Evolutionary conservation across 92 coral and sea anemone genomes (phyloP), one percentile per base, ranked within the genome.

Genomic region (Heliopora coerulea): DNA sequence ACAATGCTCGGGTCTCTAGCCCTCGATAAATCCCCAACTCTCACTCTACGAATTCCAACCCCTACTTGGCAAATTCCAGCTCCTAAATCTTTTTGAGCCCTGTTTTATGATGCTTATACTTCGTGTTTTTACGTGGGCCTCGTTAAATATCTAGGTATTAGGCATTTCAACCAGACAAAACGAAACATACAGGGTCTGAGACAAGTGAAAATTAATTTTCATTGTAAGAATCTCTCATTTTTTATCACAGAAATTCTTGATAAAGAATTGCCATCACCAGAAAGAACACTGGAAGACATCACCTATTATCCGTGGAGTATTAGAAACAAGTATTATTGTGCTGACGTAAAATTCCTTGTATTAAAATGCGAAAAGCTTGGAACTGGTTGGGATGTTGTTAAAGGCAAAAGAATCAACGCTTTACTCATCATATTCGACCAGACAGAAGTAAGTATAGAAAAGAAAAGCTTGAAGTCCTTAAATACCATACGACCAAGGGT

Each of bases 281-380:
- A 23, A 25, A 31, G 23, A 29, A 44, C 28, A 69, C 41, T 80
- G 37, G 57, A 56, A 78, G 73, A 84, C 83, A 21, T 80, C 3
- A 33, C 6, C 32, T 68, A 81, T 28, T 81, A 50, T 75, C 87
- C 87, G 1, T 93, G 98, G 98, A 83, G 37, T 61, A 91, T 93
- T 46, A 85, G 86, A 49, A 90, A 86, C 70, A 93, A 93, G 48
- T 93, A 93, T 73, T 93, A 88, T 59, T 72, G 87, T 35, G 88
- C 90, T 59, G 87, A 83, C 25, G 79, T 89, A 9, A 66, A 65
- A 21, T 84, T 93, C 28, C 83, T 86, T 65, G 80, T 56, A 11
- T 48, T 86, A n/a, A 49, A n/a, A 8, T 33, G 39, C 26, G 14
- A 69, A 20, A 28, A 49, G 10, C 23, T 27, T 12, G 4, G 35